Conservation (phyloP, 1,140 invertebrate species). For the Rhynchophorus ferrugineus region DNA sequence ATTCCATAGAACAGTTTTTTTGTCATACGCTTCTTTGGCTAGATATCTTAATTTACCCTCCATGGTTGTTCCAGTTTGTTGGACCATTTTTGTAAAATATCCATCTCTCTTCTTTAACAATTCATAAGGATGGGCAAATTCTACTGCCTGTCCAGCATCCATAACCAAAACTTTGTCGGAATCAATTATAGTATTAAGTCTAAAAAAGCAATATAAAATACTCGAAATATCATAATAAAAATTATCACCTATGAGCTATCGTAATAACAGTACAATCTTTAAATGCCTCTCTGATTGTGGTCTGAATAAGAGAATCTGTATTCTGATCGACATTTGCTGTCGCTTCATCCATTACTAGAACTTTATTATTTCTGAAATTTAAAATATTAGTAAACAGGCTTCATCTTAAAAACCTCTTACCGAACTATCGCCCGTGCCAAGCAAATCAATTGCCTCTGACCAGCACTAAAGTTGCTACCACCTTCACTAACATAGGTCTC, state of each 20-base stretch:
- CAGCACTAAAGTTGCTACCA: constrained; percentile 68
- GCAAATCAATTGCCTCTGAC: constrained; percentile 73
- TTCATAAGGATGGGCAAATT: constrained; percentile 35
- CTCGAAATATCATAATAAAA: background rate
- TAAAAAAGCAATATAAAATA: constrained; percentile 20
- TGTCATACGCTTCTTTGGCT: constrained; percentile 21
- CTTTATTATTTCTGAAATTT: constrained; percentile 53
- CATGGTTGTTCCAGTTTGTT: constrained; percentile 46
- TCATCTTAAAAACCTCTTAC: constrained; percentile 1
- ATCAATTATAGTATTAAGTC: constrained; percentile 71
- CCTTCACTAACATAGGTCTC: constrained; percentile 50
- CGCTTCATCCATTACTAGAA: constrained; percentile 74
- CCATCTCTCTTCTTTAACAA: constrained; percentile 42
- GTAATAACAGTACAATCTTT: constrained; percentile 68
- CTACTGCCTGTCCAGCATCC: constrained; percentile 34
- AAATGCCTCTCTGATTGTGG: constrained; percentile 62
- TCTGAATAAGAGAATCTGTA: constrained; percentile 62
- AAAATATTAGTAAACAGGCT: constrained; percentile 29
- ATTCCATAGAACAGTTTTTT: constrained; percentile 3
- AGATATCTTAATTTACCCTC: constrained; percentile 13
- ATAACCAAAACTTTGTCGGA: constrained; percentile 40
- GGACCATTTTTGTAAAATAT: constrained; percentile 59
- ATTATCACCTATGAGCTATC: constrained; percentile 67
- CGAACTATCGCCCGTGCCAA: constrained; percentile 63
- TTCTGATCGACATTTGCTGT: constrained; percentile 63